These are phyloP conservation scores for Centroberyx gerrardi DNA, from an alignment of 2,797 vertebrate species.

Conservation along the genomic window DNA sequence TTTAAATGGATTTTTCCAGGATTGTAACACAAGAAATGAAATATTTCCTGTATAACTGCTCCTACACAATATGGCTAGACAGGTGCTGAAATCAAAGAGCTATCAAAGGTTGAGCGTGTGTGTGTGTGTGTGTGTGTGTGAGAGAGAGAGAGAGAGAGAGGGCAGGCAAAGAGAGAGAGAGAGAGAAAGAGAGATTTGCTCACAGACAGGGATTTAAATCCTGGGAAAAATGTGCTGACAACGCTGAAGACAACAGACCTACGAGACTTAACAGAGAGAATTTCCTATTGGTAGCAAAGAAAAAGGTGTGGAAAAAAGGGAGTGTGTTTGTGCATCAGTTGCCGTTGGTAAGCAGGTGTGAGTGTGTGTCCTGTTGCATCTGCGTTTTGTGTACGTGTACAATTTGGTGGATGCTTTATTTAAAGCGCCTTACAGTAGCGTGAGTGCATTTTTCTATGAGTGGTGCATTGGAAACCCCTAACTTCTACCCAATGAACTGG, in stretches of 20 bases:
- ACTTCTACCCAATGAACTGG: conserved; percentile 41
- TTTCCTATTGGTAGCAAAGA: conserved; percentile 37
- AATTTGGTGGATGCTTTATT: conserved; percentile 2
- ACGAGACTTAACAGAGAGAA: conserved; percentile 50
- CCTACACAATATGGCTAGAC: neutral
- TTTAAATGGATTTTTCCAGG: no score
- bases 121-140: neutral
- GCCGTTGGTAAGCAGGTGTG: neutral
- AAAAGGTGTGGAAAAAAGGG: conserved; percentile 12
- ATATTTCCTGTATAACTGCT: neutral
- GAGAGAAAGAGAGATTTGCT: conserved; percentile 51
- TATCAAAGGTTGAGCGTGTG: neutral
- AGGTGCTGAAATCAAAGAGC: neutral
- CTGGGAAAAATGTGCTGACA: conserved; percentile 67
- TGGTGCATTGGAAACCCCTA: conserved; percentile 25
- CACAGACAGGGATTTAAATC: conserved; percentile 63
- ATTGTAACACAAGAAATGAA: no score
- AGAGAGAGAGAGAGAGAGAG: neutral
- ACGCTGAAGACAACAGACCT: conserved; percentile 50
- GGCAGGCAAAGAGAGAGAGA: conserved; percentile 5
- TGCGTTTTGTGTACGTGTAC: neutral
- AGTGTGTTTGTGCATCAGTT: conserved; percentile 35
- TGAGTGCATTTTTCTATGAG: conserved; percentile 1
- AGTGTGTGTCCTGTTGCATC: neutral
- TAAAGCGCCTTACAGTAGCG: neutral